Base-by-base conservation (phyloP, 1,140 invertebrate genomes). In the Sinonovacula constricta region DNA sequence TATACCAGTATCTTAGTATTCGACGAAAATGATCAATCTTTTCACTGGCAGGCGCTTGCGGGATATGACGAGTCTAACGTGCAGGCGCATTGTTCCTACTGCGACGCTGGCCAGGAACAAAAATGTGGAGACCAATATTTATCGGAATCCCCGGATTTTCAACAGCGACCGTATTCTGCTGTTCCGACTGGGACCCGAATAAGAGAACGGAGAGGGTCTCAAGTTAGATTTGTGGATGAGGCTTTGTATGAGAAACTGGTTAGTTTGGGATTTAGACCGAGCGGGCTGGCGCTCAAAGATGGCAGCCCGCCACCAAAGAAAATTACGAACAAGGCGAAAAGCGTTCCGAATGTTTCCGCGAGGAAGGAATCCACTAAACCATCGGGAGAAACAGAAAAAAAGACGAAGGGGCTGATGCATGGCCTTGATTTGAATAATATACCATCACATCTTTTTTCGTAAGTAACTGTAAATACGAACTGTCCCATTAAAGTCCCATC, bases 31-130 rank as follows among this genome's bases (percentile, higher is more conserved):
- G 56, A 22, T 28, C 22, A 28, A 10, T 3, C 28, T 53, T 30
- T 68, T 18, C 66, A 34, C 22, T 68, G 66, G 66, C 31, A 54
- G 22, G 66, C 66, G 14, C 28, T 68, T 3, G 66, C 49, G 1
- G 66, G 66, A 0, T n/a, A 10, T 14, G 49, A 26, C 4, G 24
- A 12, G n/a, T n/a, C n/a, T n/a, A n/a, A n/a, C n/a, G n/a, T n/a
- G n/a, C n/a, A n/a, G n/a, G n/a, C n/a, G n/a, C n/a, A n/a, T n/a
- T n/a, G n/a, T n/a, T n/a, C n/a, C 39, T 45, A 18, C 39, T 45
- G 39, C 39, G 7, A 18, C 39, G 7, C 7, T 18, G 18, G 39
- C 7, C 39, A 18, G 39, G 18, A 7, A 7, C 39, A 45, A 45
- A 45, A 7, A 45, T 10, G 7, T 18, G 18, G 39, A 10, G 7